phyloP scores from a whole-genome alignment of 2,113 vertebrate genomes.

The Callocephalon fimbriatum region DNA sequence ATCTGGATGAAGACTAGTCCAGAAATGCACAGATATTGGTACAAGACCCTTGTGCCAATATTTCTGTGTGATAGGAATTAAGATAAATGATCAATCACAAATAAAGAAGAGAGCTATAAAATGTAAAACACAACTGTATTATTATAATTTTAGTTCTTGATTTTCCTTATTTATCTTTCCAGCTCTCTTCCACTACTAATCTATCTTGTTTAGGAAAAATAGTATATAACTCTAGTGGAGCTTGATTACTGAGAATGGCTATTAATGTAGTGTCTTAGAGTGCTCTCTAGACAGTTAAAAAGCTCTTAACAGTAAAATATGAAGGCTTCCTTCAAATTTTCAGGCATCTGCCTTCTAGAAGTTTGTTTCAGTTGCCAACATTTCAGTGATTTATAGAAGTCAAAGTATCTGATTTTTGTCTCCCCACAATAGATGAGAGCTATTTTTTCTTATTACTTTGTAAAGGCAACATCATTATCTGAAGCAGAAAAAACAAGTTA shows the following conservation, averaged over 20 bases:
- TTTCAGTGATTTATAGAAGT: conserved; percentile 60
- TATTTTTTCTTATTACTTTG: conserved; percentile 48
- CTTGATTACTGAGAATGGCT: conserved; percentile 29
- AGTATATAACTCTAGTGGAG: background rate
- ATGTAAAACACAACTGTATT: conserved; percentile 1
- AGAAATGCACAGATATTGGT: background rate
- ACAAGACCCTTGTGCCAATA: background rate
- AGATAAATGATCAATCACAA: conserved; percentile 31
- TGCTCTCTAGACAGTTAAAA: conserved; percentile 16
- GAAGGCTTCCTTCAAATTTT: conserved; percentile 42
- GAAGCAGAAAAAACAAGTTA: background rate
- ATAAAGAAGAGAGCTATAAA: background rate
- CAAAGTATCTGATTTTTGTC: conserved; percentile 68
- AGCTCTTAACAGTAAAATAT: conserved; percentile 52
- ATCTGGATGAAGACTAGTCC: background rate
- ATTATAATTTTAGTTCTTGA: conserved; percentile 12
- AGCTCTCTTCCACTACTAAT: background rate
- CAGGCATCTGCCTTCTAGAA: conserved; percentile 57
- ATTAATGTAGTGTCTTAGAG: conserved; percentile 6
- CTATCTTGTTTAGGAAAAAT: conserved; percentile 24
- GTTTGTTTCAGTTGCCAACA: conserved; percentile 59
- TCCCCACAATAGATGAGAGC: conserved; percentile 38
- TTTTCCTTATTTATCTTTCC: conserved; percentile 26
- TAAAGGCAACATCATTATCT: conserved; percentile 41
- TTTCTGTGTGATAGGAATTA: conserved; percentile 22